These are phyloP conservation scores for Tipula confusa DNA, from an alignment of 2,888 invertebrate species.

Conservation along the genomic window DNA sequence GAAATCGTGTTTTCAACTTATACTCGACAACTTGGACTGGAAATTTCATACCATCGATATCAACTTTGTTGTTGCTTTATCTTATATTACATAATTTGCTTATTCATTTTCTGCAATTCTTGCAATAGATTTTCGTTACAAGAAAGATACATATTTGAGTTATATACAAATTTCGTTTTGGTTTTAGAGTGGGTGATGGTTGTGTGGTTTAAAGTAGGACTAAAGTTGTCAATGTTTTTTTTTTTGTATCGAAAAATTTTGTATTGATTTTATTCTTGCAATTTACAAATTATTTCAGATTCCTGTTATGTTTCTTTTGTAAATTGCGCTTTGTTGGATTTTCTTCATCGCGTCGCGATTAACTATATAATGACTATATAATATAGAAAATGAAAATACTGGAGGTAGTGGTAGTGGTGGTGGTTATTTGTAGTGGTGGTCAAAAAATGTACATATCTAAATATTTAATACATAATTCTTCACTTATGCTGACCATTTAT, in stretches of 20 bases:
- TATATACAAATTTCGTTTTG: background rate
- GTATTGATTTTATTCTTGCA: background rate
- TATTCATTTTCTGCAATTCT: background rate
- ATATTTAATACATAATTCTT: too few species aligned
- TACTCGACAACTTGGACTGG: too few species aligned
- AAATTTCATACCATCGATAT: background rate
- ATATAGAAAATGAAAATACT: background rate
- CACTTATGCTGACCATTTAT: background rate
- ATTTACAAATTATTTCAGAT: background rate
- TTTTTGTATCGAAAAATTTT: background rate
- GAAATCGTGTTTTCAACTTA: too few species aligned
- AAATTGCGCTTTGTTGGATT: background rate
- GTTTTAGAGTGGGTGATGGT: background rate
- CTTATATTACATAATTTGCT: background rate
- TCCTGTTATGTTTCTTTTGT: background rate
- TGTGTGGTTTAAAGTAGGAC: slow-evolving; percentile 12
- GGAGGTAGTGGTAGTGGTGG: background rate
- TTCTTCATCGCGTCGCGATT: background rate
- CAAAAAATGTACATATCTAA: too few species aligned
- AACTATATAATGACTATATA: background rate
- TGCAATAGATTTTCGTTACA: background rate
- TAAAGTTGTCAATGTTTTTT: background rate
- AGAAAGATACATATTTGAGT: background rate
- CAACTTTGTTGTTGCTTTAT: background rate
- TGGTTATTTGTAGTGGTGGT: background rate